Evolutionary conservation across 2,797 vertebrate species (phyloP), one percentile per base, ranked within the genome.

Genomic region (Tachyglossus aculeatus): DNA sequence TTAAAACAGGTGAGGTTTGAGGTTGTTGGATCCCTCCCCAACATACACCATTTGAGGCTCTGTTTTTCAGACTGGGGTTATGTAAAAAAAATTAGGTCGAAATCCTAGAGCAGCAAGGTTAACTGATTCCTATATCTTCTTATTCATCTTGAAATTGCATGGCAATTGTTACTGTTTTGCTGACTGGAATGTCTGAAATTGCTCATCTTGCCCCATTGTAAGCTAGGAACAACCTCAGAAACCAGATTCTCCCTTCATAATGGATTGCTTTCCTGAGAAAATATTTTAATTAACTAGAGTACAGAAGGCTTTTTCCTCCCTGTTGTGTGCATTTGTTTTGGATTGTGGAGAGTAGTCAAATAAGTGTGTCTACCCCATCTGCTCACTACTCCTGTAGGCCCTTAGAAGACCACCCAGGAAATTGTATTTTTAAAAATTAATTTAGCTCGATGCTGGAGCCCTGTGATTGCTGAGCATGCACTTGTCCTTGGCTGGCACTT

Each of bases 401-500:
- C 63, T 41, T 56, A 50, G 57, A 67, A 77, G 19, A 40, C 47
- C 38, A 32, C 19, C 32, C 22, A n/a, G 38, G 16, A 71, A 70
- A 63, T 59, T 21, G 39, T 6, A n/a, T 10, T n/a, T 9, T 39
- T 53, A 74, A 57, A 62, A 67, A 55, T 45, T 22, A 34, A 43
- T 50, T 12, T 41, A 15, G 3, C 38, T 68, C 65, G 13, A 2
- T 36, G 29, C 41, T 53, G 34, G 66, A 55, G 67, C 11, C 22
- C 36, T 61, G 58, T 61, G 21, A 44, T 55, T 61, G 24, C 39
- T 33, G 27, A 81, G 56, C 22, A 25, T 2, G n/a, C 21, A 39
- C 29, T 43, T 78, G 63, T 74, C 54, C 63, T 75, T 67, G 55
- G 43, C 31, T 51, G 67, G 60, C 44, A 11, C 8, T 10, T 66